Conservation (phyloP, 2,113 vertebrate genomes). For the Pao palembangensis region DNA sequence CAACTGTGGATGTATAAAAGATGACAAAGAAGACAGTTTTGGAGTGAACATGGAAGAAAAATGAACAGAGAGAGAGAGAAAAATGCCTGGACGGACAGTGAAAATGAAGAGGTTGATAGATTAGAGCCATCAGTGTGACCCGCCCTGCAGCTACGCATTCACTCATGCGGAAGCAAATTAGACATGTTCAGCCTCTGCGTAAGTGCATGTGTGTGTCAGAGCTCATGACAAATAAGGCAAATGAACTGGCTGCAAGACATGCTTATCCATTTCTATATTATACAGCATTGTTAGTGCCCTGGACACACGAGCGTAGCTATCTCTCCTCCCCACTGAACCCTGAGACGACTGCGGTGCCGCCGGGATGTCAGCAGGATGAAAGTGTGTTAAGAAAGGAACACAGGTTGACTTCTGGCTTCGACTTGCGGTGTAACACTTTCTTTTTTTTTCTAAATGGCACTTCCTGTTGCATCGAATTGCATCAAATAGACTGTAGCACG, state of each 20-base stretch:
- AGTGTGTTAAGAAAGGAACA: slow-evolving; percentile 38
- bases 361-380: slow-evolving; percentile 24
- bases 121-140: slow-evolving; percentile 50
- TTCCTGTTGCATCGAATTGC: slow-evolving; percentile 29
- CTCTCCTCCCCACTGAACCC: slow-evolving; percentile 14
- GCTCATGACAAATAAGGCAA: slow-evolving; percentile 38
- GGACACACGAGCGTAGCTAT: slow-evolving; percentile 25
- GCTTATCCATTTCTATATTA: slow-evolving; percentile 54
- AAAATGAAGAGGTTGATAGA: slow-evolving; percentile 51
- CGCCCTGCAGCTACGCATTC: slow-evolving; percentile 34
- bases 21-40: slow-evolving; percentile 1
- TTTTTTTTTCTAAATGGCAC: slow-evolving; percentile 19
- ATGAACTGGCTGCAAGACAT: slow-evolving; percentile 35
- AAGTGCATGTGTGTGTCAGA: slow-evolving; percentile 3
- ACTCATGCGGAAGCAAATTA: slow-evolving; percentile 23
- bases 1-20: neutral
- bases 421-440: slow-evolving; percentile 14
- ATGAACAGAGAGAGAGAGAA: slow-evolving; percentile 6
- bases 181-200: slow-evolving; percentile 14
- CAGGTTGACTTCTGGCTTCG: slow-evolving; percentile 42
- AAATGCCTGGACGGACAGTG: slow-evolving; percentile 36
- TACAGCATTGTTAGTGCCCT: slow-evolving; percentile 28
- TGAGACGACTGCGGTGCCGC: slow-evolving; percentile 42
- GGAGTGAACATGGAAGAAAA: neutral
- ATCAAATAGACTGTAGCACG: slow-evolving; percentile 35